Base-by-base conservation (phyloP, 2,113 vertebrate species). In the Tyrannus savana region DNA sequence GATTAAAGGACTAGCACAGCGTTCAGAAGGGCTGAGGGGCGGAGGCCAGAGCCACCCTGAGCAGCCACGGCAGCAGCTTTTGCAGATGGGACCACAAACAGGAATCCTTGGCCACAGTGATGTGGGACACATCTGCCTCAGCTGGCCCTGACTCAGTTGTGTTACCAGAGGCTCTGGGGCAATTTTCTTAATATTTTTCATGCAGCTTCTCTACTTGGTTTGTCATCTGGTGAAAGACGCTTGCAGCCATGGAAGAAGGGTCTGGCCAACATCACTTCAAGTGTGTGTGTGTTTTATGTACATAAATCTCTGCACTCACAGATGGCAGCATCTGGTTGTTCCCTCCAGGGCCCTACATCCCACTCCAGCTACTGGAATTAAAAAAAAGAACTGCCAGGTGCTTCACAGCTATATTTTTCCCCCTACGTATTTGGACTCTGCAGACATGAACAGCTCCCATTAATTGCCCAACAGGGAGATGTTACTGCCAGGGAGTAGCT, bases 401-500 rank as follows among this genome's bases (percentile, higher is more conserved):
- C 55, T 95, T 89, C 66, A 58, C 1, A 12, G 72, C 69, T 91
- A 27, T 72, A 64, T 72, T 84, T 93, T 60, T 14, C 22, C 64
- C 76, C 13, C 11, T 10, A 37, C 0, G 0, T 60, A 69, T 87
- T 78, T 96, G 92, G 93, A 58, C 90, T 89, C 90, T 33, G 53
- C 76, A 96, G 88, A 84, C 33, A 23, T 3, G 66, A 86, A 82
- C 76, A 62, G 66, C 42, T 95, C 84, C 88, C 59, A 89, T 69
- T 96, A 97, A 94, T 94, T 94, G 94, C 80, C 73, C 94, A 96
- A 72, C 37, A 79, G 95, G 89, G 96, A 95, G 53, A 78, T 81
- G 92, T 46, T 87, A 15, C 74, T 95, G 94, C 76, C 96, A 94
- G 53, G 73, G 86, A 95, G 69, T 82, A 94, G 90, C 56, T 96